These are phyloP conservation scores for Protonemura montana DNA, from an alignment of 2,888 invertebrate genomes.

Conservation along the genomic window DNA sequence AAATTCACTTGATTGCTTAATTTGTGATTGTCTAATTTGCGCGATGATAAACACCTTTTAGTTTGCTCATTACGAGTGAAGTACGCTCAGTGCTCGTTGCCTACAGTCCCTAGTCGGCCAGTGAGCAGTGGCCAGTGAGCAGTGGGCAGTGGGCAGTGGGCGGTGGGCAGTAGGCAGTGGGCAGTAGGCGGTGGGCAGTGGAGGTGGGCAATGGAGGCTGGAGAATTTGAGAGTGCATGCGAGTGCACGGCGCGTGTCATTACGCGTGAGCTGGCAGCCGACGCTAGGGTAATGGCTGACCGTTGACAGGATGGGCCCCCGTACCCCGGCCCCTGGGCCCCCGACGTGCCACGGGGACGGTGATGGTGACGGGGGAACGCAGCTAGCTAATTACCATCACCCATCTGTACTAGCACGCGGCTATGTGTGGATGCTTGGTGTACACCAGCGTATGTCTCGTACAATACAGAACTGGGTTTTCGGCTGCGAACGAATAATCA, in stretches of 20 bases:
- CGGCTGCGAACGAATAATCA: background rate
- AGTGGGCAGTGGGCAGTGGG: too few relatives aligned
- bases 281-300: background rate
- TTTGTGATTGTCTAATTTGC: slow-evolving; percentile 26
- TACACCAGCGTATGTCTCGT: background rate
- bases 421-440: background rate
- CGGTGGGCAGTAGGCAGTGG: too few relatives aligned
- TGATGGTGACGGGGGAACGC: background rate
- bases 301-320: background rate
- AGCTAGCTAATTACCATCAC: background rate
- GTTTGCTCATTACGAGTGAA: background rate
- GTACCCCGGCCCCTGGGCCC: background rate
- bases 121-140: too few relatives aligned
- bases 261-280: background rate
- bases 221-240: too few relatives aligned
- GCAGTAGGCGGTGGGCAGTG: too few relatives aligned
- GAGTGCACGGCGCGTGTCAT: too few relatives aligned
- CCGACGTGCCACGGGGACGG: background rate
- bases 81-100: background rate
- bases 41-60: slow-evolving; percentile 7
- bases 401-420: background rate
- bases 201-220: too few relatives aligned
- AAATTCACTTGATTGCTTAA: slow-evolving; percentile 20
- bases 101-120: background rate
- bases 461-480: background rate